Conservation (phyloP, 2,888 invertebrate genomes). For the Agonopterix subpropinquella region DNA sequence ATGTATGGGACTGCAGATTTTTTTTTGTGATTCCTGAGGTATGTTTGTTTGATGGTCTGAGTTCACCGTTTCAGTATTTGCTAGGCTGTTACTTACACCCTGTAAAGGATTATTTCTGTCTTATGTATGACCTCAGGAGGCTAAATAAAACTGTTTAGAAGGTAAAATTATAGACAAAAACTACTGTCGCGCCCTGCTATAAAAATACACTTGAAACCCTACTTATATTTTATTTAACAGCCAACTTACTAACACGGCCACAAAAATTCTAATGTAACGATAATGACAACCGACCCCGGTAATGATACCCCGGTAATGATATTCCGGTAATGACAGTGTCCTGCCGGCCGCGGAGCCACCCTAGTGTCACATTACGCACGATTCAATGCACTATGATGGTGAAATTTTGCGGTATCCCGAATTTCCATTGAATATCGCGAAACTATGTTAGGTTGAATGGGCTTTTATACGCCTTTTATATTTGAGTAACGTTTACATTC, state of each 20-base stretch:
- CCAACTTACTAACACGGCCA: constrained; percentile 1
- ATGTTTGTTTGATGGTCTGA: no score
- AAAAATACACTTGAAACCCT: background rate
- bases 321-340: constrained; percentile 2
- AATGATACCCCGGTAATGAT: constrained; percentile 15
- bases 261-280: constrained; percentile 23
- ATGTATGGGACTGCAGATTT: no score
- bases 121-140: no score
- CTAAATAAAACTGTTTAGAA: no score
- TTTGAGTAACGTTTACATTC: constrained; percentile 34
- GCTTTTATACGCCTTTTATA: constrained; percentile 32
- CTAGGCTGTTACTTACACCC: no score
- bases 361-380: constrained; percentile 45
- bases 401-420: constrained; percentile 62
- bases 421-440: constrained; percentile 50
- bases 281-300: constrained; percentile 15
- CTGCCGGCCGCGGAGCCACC: constrained; percentile 12
- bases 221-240: constrained; percentile 1
- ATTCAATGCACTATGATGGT: constrained; percentile 53
- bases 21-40: no score
- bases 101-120: no score
- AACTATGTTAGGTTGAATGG: constrained; percentile 35
- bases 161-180: no score
- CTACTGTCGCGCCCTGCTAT: no score
- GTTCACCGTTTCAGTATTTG: no score